Evolutionary conservation across 1,140 invertebrate genomes (phyloP).

Genomic region (Drosophila sucinea): DNA sequence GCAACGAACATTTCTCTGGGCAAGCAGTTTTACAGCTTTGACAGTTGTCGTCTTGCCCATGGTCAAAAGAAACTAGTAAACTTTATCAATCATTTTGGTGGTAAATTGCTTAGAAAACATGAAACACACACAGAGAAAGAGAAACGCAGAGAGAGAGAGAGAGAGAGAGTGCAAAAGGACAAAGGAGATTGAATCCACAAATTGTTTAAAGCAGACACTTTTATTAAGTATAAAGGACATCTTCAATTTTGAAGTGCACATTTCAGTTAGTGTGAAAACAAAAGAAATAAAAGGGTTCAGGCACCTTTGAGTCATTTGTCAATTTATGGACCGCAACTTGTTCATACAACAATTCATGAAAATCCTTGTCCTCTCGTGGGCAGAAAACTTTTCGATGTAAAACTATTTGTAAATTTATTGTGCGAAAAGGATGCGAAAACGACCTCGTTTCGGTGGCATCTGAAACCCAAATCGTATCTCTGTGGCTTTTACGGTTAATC

Average conservation of each 20-base stretch:
- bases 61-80: slow-evolving; percentile 45
- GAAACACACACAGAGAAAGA: neutral
- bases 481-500: slow-evolving; percentile 37
- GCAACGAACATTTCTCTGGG: slow-evolving; percentile 37
- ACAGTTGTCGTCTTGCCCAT: slow-evolving; percentile 33
- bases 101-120: slow-evolving; percentile 82
- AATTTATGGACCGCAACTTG: slow-evolving; percentile 62
- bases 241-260: neutral
- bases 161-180: slow-evolving; percentile 14
- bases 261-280: no score
- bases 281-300: slow-evolving; percentile 23
- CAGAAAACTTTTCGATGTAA: slow-evolving; percentile 34
- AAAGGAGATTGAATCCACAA: slow-evolving; percentile 1
- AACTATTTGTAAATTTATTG: slow-evolving; percentile 66
- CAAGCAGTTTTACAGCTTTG: slow-evolving; percentile 41
- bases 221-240: neutral
- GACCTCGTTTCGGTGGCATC: slow-evolving; percentile 40
- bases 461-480: slow-evolving; percentile 12
- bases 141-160: slow-evolving; percentile 27
- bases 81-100: slow-evolving; percentile 83
- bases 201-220: slow-evolving; percentile 1
- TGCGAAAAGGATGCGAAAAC: slow-evolving; percentile 29
- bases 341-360: slow-evolving; percentile 63
- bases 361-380: slow-evolving; percentile 25
- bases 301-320: slow-evolving; percentile 59